A percentile compares a stretch with the other conserved stretches of the same genome.
phyloP scores from a whole-genome alignment of 1,140 invertebrate species.

The Rhizoglyphus robini region DNA sequence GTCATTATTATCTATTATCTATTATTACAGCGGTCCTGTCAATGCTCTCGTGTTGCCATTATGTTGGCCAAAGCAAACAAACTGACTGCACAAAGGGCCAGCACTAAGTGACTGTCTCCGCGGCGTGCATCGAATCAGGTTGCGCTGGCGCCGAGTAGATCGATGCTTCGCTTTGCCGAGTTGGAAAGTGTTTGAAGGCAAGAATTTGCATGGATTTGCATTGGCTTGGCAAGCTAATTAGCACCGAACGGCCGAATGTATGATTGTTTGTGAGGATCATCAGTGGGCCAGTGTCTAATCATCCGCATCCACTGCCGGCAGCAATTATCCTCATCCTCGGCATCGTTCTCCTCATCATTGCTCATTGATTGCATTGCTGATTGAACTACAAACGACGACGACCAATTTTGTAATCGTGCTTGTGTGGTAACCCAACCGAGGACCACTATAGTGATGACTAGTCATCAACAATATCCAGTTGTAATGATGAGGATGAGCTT shows the following conservation, averaged over 20 bases:
- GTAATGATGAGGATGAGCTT: not conserved
- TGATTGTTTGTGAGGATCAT: slow-evolving; percentile 2
- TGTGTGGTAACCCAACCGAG: not conserved
- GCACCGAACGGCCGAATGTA: too few species aligned
- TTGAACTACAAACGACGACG: slow-evolving; percentile 11
- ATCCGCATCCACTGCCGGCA: slow-evolving; percentile 11
- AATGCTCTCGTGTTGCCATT: not conserved
- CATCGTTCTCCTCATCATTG: not conserved
- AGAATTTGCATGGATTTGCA: slow-evolving; percentile 10
- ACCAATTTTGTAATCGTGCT: slow-evolving; percentile 7
- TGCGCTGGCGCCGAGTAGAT: not conserved
- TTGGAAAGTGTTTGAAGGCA: not conserved
- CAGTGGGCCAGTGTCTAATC: slow-evolving; percentile 13
- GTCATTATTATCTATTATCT: slow-evolving; percentile 12
- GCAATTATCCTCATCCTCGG: slow-evolving; percentile 7
- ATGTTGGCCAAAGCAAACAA: not conserved
- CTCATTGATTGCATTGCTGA: slow-evolving; percentile 11
- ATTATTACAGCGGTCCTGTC: not conserved
- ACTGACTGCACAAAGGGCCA: not conserved
- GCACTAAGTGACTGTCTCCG: not conserved
- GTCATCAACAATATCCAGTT: not conserved
- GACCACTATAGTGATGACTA: too few species aligned
- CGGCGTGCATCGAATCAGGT: not conserved
- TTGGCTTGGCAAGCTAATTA: not conserved
- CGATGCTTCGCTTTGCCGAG: too few species aligned